Evolutionary conservation across 2,113 vertebrate species (phyloP).

Genomic region (Cinclus cinclus): DNA sequence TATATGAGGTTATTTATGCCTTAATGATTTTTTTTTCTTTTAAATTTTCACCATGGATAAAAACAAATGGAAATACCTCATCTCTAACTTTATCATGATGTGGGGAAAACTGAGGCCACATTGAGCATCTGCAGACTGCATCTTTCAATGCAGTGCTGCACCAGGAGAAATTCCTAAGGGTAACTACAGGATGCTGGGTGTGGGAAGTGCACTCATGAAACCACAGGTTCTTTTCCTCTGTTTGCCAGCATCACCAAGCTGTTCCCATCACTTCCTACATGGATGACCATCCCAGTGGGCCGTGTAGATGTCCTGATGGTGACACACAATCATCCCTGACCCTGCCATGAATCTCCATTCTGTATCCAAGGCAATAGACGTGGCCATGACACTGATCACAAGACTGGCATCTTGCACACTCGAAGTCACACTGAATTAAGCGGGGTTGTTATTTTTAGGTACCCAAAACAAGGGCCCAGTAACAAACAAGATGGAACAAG

Average conservation of each 20-base stretch:
- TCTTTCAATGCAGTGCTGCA: not conserved
- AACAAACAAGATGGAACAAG: not conserved
- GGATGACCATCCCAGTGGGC: not conserved
- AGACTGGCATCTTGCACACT: not conserved
- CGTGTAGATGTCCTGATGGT: not conserved
- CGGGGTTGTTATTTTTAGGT: not conserved
- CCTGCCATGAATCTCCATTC: not conserved
- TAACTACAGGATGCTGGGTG: not conserved
- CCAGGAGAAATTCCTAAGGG: not conserved
- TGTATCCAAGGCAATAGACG: rapidly evolving
- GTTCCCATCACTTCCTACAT: not conserved
- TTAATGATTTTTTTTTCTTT: not conserved
- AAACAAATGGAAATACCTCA: not conserved
- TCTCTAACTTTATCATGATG: not conserved
- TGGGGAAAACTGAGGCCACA: not conserved
- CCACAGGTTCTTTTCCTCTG: not conserved
- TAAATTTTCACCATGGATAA: not conserved
- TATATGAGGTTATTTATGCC: not conserved
- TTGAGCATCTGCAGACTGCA: not conserved
- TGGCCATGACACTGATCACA: not conserved
- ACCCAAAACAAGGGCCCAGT: not conserved
- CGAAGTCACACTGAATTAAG: not conserved
- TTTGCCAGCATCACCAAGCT: not conserved
- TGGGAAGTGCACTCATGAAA: too few relatives aligned
- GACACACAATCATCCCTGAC: not conserved